Percentiles rank a stretch among this genome's conserved stretches.
These are phyloP conservation scores for Petromus typicus DNA, from an alignment of 2,113 vertebrate genomes.

Conservation along the genomic window DNA sequence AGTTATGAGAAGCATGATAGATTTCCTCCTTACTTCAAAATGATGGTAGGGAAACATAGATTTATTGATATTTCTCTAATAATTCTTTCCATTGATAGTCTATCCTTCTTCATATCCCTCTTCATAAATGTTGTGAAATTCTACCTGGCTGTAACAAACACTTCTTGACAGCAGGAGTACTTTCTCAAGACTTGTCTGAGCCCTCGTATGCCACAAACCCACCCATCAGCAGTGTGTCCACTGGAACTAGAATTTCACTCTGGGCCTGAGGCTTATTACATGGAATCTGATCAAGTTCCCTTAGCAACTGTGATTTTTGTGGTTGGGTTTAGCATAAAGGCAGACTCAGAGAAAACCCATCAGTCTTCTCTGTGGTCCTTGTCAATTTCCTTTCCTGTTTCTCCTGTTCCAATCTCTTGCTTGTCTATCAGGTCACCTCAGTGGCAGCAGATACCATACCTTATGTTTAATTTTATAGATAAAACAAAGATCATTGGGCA, in stretches of 20 bases:
- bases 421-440: neutral
- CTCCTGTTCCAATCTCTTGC: neutral
- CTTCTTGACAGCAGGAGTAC: slow-evolving; percentile 1
- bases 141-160: slow-evolving; percentile 13
- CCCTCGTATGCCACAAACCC: neutral
- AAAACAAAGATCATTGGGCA: neutral
- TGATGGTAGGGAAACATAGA: neutral
- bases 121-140: neutral
- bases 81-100: neutral
- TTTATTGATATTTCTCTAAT: neutral
- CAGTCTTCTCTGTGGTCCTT: neutral
- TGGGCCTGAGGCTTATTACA: neutral
- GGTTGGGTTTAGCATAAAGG: neutral
- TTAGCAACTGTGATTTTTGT: neutral
- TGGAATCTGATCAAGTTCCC: neutral
- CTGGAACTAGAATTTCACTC: neutral
- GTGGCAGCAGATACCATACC: neutral
- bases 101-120: neutral
- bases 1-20: neutral
- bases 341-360: neutral
- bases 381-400: neutral
- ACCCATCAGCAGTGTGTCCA: neutral
- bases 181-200: neutral
- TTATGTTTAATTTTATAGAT: neutral
- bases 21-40: neutral